Evolutionary conservation across 35 echinoderm and acorn worm genomes (phyloP).

Genomic region (Amphiura filiformis): DNA sequence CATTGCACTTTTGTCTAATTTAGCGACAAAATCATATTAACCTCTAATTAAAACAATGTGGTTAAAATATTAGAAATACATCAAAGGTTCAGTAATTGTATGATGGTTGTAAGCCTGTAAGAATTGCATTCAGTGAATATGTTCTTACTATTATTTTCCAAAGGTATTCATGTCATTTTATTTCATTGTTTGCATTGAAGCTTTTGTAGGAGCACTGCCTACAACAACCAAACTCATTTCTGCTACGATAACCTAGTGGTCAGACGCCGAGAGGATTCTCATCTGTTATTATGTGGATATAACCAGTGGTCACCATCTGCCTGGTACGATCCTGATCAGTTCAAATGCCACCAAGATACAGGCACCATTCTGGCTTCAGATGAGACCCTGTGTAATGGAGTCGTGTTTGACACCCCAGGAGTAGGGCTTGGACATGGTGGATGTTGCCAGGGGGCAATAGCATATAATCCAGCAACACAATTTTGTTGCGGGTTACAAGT

Average conservation of each 20-base stretch:
- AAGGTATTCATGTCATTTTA: too few relatives aligned
- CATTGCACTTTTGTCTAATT: too few relatives aligned
- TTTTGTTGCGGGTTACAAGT: background rate
- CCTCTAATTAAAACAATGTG: too few relatives aligned
- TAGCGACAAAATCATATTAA: too few relatives aligned
- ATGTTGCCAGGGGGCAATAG: conserved; percentile 2
- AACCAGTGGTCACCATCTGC: background rate
- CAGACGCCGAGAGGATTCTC: background rate
- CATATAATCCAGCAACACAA: conserved; percentile 15
- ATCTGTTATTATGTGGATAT: background rate
- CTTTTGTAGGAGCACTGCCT: background rate
- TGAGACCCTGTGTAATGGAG: conserved; percentile 34
- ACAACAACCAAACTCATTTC: conserved; percentile 15
- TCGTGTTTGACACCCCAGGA: conserved; percentile 28
- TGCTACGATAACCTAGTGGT: conserved; percentile 6
- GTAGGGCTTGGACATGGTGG: background rate
- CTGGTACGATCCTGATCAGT: background rate
- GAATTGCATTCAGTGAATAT: too few relatives aligned
- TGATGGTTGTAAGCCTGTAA: too few relatives aligned
- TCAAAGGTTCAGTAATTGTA: too few relatives aligned
- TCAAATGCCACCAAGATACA: background rate
- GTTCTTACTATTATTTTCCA: too few relatives aligned
- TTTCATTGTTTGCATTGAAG: too few relatives aligned
- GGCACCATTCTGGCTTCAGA: conserved; percentile 13
- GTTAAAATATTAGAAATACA: too few relatives aligned